Evolutionary conservation across 2,888 invertebrate genomes (phyloP), one percentile per base, ranked within the genome.

Genomic region (Coecobrya sp.): DNA sequence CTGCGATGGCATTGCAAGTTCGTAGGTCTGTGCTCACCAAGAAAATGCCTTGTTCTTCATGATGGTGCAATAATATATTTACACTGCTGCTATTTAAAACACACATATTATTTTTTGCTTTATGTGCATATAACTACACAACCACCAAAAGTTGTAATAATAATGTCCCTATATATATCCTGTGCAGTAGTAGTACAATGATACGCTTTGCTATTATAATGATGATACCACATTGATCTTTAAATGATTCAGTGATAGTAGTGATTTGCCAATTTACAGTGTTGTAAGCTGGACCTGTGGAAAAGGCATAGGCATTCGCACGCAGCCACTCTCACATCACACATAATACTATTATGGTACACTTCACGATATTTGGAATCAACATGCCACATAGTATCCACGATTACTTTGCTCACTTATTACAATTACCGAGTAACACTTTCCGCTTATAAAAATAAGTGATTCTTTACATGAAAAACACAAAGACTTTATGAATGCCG

Each of bases 31-130:
- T 65, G 62, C 16, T 84, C 84, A 84, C 22, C 84, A 84, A 84
- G 84, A 84, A 84, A 84, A 65, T 84, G 84, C 45, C 65, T 19
- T 84, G 45, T 65, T 84, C 62, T 65, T 84, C 45, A n/a, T 45
- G 11, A 84, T 65, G 27, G 36, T 42, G 19, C 65, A 84, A 19
- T 84, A 76, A 62, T 84, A 65, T 19, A 62, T 65, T 62, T 59
- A 13, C 62, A 62, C 36, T 22, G 62, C 30, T 36, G 36, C 52
- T 79, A 79, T 82, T 84, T 84, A 84, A 84, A 84, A 84, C 65
- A 25, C 84, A 36, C 84, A 84, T 84, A 84, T 65, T 84, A 62
- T 49, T 82, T 82, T 82, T 42, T 59, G 36, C 59, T 62, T 59
- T 52, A 81, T 82, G 22, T 81, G 36, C 52, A 25, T 49, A 79